A percentile compares a stretch with the other conserved stretches of the same genome.
These are phyloP conservation scores for Stegodyphus mimosarum DNA, from an alignment of 1,140 invertebrate species.

Conservation along the genomic window DNA sequence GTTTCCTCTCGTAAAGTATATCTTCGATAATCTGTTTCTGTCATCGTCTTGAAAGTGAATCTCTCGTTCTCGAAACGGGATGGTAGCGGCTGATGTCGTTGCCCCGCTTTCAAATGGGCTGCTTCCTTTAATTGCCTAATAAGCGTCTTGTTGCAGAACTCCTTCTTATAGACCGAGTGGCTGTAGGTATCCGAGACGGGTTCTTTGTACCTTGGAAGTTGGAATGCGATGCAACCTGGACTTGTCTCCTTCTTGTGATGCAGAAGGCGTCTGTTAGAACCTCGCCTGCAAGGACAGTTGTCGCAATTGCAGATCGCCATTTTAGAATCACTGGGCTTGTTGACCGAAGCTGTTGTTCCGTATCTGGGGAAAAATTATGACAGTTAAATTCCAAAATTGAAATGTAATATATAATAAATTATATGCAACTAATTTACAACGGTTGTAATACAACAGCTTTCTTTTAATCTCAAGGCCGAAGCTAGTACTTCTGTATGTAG, in stretches of 20 bases:
- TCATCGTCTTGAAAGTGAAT: not conserved
- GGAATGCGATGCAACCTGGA: not conserved
- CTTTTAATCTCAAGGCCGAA: no score
- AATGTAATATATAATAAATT: no score
- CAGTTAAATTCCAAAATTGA: no score
- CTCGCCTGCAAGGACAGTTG: not conserved
- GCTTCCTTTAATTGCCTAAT: not conserved
- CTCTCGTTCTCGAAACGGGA: not conserved
- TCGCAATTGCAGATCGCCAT: not conserved
- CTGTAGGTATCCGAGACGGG: not conserved
- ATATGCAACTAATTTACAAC: no score
- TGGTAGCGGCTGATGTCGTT: not conserved
- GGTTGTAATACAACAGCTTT: no score
- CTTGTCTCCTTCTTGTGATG: not conserved
- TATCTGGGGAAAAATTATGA: no score
- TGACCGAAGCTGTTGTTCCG: no score
- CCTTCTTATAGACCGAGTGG: constrained; percentile 6
- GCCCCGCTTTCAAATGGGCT: not conserved
- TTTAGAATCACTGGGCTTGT: not conserved
- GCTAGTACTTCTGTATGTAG: no score
- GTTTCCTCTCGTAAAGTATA: not conserved
- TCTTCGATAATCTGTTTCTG: not conserved
- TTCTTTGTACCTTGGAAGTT: constrained; percentile 3
- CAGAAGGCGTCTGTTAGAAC: not conserved
- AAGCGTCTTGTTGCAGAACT: not conserved